Conservation (phyloP, 2,113 vertebrate genomes). For the Protobothrops flavoviridis region DNA sequence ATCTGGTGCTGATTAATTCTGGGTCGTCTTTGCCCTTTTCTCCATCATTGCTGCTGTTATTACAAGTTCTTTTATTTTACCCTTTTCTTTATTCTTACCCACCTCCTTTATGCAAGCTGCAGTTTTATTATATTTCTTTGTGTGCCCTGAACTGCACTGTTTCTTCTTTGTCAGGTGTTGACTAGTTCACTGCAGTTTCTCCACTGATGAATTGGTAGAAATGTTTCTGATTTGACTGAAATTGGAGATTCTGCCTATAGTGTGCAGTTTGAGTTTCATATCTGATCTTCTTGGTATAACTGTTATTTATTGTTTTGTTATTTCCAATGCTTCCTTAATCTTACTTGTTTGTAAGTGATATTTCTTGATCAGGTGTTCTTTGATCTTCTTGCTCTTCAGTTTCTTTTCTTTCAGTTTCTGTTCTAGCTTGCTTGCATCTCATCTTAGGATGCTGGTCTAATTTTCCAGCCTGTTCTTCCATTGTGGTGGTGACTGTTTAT, state of each 20-base stretch:
- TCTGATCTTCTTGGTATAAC: background rate
- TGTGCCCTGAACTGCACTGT: background rate
- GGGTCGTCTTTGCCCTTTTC: background rate
- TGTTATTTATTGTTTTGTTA: background rate
- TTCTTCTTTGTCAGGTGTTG: background rate
- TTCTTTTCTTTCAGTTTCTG: background rate
- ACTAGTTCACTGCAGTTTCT: background rate
- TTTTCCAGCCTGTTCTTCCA: background rate
- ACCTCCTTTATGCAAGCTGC: background rate
- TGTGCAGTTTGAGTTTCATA: background rate
- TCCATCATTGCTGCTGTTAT: background rate
- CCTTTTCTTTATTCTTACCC: background rate
- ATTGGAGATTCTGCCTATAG: background rate
- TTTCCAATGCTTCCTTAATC: background rate
- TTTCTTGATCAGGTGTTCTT: background rate
- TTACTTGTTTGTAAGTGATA: background rate
- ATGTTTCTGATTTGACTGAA: background rate
- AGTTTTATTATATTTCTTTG: background rate
- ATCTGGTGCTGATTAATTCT: background rate
- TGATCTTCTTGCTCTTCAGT: background rate
- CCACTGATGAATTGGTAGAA: background rate
- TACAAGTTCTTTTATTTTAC: background rate
- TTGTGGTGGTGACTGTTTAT: background rate
- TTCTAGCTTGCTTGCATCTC: background rate
- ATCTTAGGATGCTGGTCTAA: background rate